phyloP scores from a whole-genome alignment of 1,140 invertebrate genomes.

The Pararge aegeria region DNA sequence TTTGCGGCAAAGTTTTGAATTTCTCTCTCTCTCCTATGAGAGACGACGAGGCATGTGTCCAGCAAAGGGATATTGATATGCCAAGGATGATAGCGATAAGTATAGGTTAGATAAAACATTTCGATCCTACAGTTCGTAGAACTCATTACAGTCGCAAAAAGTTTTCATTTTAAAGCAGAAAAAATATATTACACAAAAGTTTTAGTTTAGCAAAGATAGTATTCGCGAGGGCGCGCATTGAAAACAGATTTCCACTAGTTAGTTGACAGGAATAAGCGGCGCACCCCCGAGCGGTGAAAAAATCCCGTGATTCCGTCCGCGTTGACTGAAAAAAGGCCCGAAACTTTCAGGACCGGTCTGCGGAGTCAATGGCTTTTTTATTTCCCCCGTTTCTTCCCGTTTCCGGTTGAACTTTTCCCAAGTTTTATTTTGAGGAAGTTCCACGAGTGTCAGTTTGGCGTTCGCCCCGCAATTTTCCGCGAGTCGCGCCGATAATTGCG shows the following conservation, averaged over 20 bases:
- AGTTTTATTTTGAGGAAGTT: slow-evolving; percentile 74
- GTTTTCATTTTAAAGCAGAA: slow-evolving; percentile 1
- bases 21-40: no score
- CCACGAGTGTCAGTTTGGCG: slow-evolving; percentile 73
- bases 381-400: slow-evolving; percentile 71
- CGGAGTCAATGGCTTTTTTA: slow-evolving; percentile 77
- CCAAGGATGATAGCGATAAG: no score
- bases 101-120: no score
- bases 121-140: neutral
- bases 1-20: no score
- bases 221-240: slow-evolving; percentile 8
- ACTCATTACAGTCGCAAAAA: neutral
- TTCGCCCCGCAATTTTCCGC: slow-evolving; percentile 71
- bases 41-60: no score
- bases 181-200: neutral
- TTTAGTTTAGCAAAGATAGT: slow-evolving; percentile 5
- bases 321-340: slow-evolving; percentile 42
- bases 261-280: slow-evolving; percentile 61
- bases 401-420: slow-evolving; percentile 74
- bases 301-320: slow-evolving; percentile 56
- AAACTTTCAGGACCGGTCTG: slow-evolving; percentile 65
- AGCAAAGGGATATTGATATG: no score
- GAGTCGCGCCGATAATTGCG: slow-evolving; percentile 72
- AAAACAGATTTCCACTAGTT: slow-evolving; percentile 57
- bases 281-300: slow-evolving; percentile 54